A percentile compares a stretch with the other conserved stretches of the same genome.
Conservation (phyloP, 2,113 vertebrate genomes). For the Saccopteryx bilineata region DNA sequence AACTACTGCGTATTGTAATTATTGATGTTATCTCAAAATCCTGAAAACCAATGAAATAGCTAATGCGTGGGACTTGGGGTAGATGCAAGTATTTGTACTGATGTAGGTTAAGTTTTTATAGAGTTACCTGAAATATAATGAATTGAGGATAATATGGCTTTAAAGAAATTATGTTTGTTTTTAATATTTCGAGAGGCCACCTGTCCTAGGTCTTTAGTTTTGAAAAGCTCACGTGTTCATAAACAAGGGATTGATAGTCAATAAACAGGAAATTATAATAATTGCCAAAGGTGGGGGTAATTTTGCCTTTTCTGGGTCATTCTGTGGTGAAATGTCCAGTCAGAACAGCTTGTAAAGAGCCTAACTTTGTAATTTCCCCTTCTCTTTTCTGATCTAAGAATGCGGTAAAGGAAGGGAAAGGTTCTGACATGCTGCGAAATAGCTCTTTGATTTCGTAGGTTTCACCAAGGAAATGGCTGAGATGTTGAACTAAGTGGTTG, state of each 20-base stretch:
- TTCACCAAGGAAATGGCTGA: conserved; percentile 70
- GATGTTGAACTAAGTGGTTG: conserved; percentile 25
- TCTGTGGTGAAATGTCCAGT: background rate
- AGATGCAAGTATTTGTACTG: background rate
- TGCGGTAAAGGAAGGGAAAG: background rate
- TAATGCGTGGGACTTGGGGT: background rate
- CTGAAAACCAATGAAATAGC: background rate
- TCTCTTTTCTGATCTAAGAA: background rate
- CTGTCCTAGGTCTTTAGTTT: background rate
- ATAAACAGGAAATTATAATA: background rate
- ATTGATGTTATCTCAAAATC: conserved; percentile 39
- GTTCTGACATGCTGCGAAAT: background rate
- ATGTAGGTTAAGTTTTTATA: background rate
- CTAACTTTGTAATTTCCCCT: background rate
- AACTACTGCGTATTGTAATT: background rate
- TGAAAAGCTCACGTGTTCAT: conserved; percentile 20
- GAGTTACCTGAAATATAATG: background rate
- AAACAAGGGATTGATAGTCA: background rate
- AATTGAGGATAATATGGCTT: background rate
- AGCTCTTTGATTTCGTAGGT: conserved; percentile 3
- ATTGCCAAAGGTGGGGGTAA: conserved; percentile 50
- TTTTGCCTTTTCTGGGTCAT: conserved; percentile 29
- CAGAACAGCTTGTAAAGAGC: background rate
- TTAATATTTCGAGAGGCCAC: conserved; percentile 13
- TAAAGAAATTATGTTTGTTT: conserved; percentile 8